phyloP scores from a whole-genome alignment of 92 coral and sea anemone genomes.

The Hydrozoanthus gracilis region DNA sequence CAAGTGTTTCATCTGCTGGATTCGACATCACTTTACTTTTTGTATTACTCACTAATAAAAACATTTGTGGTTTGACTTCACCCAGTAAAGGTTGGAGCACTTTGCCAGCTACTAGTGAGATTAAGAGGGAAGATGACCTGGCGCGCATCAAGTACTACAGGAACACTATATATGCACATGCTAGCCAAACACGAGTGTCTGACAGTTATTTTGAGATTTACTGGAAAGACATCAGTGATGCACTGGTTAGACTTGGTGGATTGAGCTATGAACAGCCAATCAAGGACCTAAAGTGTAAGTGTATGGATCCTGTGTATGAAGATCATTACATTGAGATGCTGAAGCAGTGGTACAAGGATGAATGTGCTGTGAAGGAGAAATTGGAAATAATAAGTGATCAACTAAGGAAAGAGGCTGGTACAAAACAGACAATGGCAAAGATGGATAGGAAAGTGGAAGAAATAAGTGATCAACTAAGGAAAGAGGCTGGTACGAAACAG shows the following conservation, averaged over 20 bases:
- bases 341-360: no score
- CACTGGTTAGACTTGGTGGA: not conserved
- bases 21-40: not conserved
- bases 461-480: not conserved
- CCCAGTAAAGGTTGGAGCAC: not conserved
- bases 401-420: not conserved
- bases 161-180: slow-evolving; percentile 4
- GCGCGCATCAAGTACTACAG: not conserved
- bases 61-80: slow-evolving; percentile 12
- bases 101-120: no score
- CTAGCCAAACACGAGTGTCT: not conserved
- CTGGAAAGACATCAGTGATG: slow-evolving; percentile 11
- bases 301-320: not conserved
- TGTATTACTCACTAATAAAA: slow-evolving; percentile 4
- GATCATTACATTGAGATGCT: no score
- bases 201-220: not conserved
- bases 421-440: not conserved
- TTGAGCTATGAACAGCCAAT: no score
- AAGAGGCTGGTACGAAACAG: not conserved
- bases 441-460: not conserved
- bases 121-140: no score
- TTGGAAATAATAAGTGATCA: not conserved
- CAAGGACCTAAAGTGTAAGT: not conserved
- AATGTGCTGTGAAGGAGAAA: no score
- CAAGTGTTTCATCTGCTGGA: slow-evolving; percentile 1